Conservation (phyloP, 1,140 invertebrate species). For the Glossosoma conforme region DNA sequence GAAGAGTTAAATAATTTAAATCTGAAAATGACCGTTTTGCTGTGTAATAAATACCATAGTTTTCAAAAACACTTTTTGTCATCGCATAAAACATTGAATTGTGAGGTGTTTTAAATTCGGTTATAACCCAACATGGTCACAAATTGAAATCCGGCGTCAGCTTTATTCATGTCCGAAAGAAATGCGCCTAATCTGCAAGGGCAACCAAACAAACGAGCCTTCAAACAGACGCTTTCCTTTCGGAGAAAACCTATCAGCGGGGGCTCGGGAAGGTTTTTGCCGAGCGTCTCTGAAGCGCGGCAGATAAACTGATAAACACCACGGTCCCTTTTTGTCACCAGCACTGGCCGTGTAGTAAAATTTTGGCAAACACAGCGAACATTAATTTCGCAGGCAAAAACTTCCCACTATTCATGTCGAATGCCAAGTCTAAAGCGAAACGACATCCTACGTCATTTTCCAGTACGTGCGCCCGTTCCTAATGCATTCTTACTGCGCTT, state of each 20-base stretch:
- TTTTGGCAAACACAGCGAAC: constrained; percentile 18
- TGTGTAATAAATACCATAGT: no score
- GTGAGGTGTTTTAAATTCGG: no score
- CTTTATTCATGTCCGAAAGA: no score
- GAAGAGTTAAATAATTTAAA: no score
- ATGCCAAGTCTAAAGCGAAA: background rate
- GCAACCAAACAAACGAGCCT: constrained; percentile 1
- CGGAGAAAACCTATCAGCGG: constrained; percentile 12
- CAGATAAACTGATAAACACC: constrained; percentile 31
- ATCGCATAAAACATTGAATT: no score
- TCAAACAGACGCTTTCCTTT: constrained; percentile 9
- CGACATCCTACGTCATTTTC: constrained; percentile 1
- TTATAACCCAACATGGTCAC: no score
- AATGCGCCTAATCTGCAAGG: constrained; percentile 8
- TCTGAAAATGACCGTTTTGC: no score
- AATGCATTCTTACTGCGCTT: background rate
- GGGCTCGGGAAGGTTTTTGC: constrained; percentile 14
- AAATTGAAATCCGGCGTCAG: no score
- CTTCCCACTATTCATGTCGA: constrained; percentile 3
- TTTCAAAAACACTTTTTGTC: no score
- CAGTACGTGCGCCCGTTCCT: background rate
- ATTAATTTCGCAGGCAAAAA: constrained; percentile 14
- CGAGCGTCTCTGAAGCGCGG: constrained; percentile 10
- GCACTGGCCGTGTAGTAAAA: constrained; percentile 11
- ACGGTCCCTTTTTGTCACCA: constrained; percentile 18